Base-by-base conservation (phyloP, 2,888 invertebrate genomes). In the Protodeltote pygarga region DNA sequence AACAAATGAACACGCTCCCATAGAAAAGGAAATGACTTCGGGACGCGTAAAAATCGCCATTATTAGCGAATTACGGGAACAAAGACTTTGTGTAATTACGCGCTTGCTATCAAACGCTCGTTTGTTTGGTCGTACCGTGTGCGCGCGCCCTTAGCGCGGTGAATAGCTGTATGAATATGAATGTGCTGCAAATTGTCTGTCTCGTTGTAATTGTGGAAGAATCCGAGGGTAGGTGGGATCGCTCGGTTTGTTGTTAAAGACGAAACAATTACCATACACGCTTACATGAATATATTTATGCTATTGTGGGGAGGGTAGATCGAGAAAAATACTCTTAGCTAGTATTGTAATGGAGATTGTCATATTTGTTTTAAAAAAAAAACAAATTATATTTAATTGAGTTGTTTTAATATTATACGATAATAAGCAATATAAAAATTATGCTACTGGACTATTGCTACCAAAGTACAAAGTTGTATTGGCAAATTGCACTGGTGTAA, bases 51-150 rank as follows among this genome's bases (percentile, higher is more conserved):
- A 66, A 66, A 54, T 65, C 39, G 34, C 32, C 37, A 64, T 71
- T 71, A 69, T 71, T 68, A 59, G 41, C 35, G 48, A 68, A 71
- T 69, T 68, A 68, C 40, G 48, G 19, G 37, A 58, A 71, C 68
- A 68, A 69, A 62, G 65, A 48, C 33, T 25, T 25, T 19, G 24
- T 10, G 55, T 55, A 66, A 66, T 63, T 66, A 57, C 35, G 37
- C 48, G 63, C 42, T 39, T 33, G 41, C 19, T 19, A 71, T 71
- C 65, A 68, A 71, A 64, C 53, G 55, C 48, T 68, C 68, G 48
- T 68, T 71, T 71, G 48, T 29, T 9, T 14, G 57, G 17, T 25
- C 27, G 37, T 9, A 24, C 2, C 5, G 29, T 32, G 31, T 41
- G 50, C 23, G 28, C 27, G 9, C 13, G 16, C 25, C 29, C 33